Conservation (phyloP, 2,888 invertebrate species). For the Cotesia congregata region DNA sequence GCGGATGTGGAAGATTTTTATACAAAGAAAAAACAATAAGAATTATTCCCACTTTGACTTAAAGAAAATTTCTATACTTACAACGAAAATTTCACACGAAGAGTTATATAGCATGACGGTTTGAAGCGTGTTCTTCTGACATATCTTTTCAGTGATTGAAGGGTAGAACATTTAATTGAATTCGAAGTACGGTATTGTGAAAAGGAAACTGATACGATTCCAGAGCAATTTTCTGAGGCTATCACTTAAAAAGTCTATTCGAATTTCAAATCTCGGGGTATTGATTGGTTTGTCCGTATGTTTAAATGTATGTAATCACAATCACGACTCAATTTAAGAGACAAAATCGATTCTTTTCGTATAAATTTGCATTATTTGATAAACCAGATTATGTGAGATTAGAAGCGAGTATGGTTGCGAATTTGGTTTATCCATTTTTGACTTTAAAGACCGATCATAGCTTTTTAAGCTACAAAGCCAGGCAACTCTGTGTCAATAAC, state of each 20-base stretch:
- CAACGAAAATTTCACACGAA: too few relatives aligned
- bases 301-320: neutral
- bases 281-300: neutral
- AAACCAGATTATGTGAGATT: too few relatives aligned
- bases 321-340: neutral
- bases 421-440: neutral
- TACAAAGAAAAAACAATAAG: neutral
- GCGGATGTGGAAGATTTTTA: constrained; percentile 20
- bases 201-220: neutral
- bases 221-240: neutral
- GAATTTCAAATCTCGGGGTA: neutral
- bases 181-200: too few relatives aligned
- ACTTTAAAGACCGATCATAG: too few relatives aligned
- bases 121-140: too few relatives aligned
- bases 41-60: too few relatives aligned
- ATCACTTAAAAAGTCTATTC: neutral
- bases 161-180: too few relatives aligned
- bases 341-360: neutral
- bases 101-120: too few relatives aligned
- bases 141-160: too few relatives aligned
- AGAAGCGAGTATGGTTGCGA: neutral
- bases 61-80: too few relatives aligned
- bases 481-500: too few relatives aligned
- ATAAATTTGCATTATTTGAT: neutral
- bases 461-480: too few relatives aligned